Evolutionary conservation across 2,113 vertebrate genomes (phyloP).

Genomic region (Copsychus sechellarum): DNA sequence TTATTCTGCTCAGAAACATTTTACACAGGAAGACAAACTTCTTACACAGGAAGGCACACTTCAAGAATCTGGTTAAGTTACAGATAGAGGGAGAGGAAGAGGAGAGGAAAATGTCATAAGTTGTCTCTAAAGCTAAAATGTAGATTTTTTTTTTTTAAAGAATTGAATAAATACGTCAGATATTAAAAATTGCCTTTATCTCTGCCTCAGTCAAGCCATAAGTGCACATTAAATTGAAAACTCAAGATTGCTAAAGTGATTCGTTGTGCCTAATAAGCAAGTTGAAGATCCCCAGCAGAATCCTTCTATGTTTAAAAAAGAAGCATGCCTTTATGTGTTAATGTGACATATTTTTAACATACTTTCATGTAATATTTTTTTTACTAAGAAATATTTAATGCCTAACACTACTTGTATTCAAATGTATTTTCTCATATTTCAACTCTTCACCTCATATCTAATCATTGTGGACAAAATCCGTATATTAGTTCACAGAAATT

Average conservation of each 20-base stretch:
- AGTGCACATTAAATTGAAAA: neutral
- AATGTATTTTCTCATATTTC: neutral
- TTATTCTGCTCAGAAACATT: neutral
- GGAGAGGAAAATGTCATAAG: neutral
- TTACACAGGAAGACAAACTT: neutral
- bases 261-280: neutral
- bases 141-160: neutral
- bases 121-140: neutral
- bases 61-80: neutral
- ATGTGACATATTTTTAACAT: neutral
- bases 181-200: neutral
- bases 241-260: neutral
- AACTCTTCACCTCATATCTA: neutral
- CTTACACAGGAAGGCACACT: too few species aligned
- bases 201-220: neutral
- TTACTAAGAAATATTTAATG: neutral
- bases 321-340: neutral
- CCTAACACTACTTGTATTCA: neutral
- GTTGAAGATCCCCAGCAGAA: neutral
- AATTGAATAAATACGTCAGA: neutral
- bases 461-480: accelerated
- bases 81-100: neutral
- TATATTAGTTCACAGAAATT: neutral
- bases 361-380: neutral
- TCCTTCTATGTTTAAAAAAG: neutral